These are phyloP conservation scores for Sipha flava DNA, from an alignment of 1,140 invertebrate genomes.

Conservation along the genomic window DNA sequence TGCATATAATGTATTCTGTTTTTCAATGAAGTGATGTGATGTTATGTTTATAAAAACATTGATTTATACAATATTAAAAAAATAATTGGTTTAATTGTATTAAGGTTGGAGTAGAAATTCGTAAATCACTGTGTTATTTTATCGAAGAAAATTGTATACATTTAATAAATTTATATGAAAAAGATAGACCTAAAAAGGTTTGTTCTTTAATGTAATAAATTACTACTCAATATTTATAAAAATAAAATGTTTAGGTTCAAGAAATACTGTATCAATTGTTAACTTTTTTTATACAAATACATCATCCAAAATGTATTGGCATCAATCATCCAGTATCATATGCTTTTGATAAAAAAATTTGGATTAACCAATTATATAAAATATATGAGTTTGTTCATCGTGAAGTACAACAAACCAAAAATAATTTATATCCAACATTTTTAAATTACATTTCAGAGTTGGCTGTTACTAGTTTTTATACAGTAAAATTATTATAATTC, in stretches of 20 bases:
- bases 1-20: too few species aligned
- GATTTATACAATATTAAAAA: neutral
- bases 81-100: neutral
- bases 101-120: slow-evolving; percentile 25
- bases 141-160: slow-evolving; percentile 24
- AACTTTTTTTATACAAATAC: slow-evolving; percentile 6
- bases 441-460: neutral
- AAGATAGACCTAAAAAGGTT: neutral
- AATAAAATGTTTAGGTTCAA: neutral
- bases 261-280: neutral
- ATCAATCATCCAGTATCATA: neutral
- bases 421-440: neutral
- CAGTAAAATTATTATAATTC: neutral
- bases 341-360: neutral
- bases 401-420: slow-evolving; percentile 9
- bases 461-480: neutral
- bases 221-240: neutral
- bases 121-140: slow-evolving; percentile 33
- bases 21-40: neutral
- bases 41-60: neutral
- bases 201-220: neutral
- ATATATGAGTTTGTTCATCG: slow-evolving; percentile 13
- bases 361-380: neutral
- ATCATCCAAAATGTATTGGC: slow-evolving; percentile 2
- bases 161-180: slow-evolving; percentile 26